A percentile compares a stretch with the other conserved stretches of the same genome.
Conservation (phyloP, 2,113 vertebrate species). For the Notarius quadriscutis region DNA sequence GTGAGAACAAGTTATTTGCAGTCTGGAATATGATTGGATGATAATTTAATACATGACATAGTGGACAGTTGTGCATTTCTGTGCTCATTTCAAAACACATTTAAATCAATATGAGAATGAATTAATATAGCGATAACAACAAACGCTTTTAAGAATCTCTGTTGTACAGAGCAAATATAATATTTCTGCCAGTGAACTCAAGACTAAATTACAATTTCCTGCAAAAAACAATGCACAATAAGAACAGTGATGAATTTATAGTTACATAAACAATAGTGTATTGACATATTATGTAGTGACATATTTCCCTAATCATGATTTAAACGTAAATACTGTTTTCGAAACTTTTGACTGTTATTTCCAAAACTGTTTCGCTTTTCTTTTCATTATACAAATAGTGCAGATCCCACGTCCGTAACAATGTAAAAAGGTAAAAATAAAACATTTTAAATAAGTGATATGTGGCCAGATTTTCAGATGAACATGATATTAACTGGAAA, state of each 20-base stretch:
- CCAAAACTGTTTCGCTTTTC: neutral
- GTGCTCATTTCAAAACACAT: neutral
- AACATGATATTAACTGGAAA: neutral
- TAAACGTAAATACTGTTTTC: neutral
- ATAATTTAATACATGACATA: neutral
- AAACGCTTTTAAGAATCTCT: neutral
- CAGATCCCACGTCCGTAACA: neutral
- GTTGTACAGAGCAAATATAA: neutral
- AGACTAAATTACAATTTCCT: neutral
- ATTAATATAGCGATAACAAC: neutral
- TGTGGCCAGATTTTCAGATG: neutral
- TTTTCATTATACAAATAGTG: neutral
- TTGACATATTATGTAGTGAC: neutral
- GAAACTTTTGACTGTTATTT: neutral
- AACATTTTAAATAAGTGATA: too few relatives aligned
- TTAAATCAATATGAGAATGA: neutral
- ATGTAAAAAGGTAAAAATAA: neutral
- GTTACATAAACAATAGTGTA: neutral
- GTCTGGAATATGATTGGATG: neutral
- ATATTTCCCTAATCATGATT: neutral
- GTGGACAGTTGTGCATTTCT: neutral
- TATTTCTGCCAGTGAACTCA: neutral
- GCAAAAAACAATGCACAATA: neutral
- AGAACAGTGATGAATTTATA: neutral
- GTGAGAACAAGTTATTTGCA: neutral